Evolutionary conservation across 2,113 vertebrate genomes (phyloP), one percentile per base, ranked within the genome.

Genomic region (Nettapus auritus): DNA sequence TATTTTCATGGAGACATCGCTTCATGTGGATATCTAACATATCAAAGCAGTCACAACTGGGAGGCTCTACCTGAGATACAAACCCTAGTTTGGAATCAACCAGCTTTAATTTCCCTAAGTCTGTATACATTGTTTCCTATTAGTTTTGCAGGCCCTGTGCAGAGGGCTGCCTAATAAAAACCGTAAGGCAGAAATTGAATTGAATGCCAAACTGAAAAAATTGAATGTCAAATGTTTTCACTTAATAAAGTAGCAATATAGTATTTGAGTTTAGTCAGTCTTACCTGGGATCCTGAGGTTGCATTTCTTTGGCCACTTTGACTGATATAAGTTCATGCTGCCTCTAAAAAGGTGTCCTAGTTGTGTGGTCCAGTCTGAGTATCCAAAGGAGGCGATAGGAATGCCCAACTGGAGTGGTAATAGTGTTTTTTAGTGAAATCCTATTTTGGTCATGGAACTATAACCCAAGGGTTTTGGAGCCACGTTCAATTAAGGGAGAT

Each of bases 61-160:
- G 10, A 48, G 60, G 28, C 33, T 34, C 15, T 29, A 13, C 52
- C 13, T 25, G 14, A 42, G 46, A 26, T 40, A 14, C 20, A 31
- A 67, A 36, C 38, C 46, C 34, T 60, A 18, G 16, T 21, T 70
- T 42, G 46, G 55, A 69, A 44, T 50, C 52, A 68, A 3, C 18
- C 60, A 31, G 18, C 57, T 71, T 71, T 59, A 11, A 56, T 60
- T 56, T 85, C 62, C 28, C 46, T 10, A 8, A n/a, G n/a, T 48
- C 52, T 1, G 0, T 25, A 31, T 34, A 12, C 31, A 7, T 17
- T 38, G 38, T 25, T 76, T 69, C 25, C 50, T 64, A 0, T 4
- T 29, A 38, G 36, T 23, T 86, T 36, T 34, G n/a, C 2, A 2
- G 44, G 44, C 18, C 55, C 57, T 64, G 17, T 6, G 25, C 33